Conservation (phyloP, 2,888 invertebrate genomes). For the Aproaerema taeniolella region DNA sequence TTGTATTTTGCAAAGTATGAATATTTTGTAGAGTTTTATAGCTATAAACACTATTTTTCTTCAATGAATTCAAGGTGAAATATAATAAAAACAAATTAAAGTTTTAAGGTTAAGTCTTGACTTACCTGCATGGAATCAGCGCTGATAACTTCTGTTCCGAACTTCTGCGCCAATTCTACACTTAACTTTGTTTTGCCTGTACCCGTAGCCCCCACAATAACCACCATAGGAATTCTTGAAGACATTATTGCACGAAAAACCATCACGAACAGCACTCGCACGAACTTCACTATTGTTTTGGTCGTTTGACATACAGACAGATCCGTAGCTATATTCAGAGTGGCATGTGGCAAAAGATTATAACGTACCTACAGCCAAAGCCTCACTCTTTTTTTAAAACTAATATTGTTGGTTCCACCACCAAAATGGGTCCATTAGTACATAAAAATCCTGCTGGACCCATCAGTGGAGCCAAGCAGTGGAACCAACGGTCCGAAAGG, state of each 20-base stretch:
- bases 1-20: too few species aligned
- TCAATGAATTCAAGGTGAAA: too few species aligned
- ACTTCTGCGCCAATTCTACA: constrained; percentile 91
- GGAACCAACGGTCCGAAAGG: too few species aligned
- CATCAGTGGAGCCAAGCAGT: too few species aligned
- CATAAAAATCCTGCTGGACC: too few species aligned
- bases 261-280: constrained; percentile 45
- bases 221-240: constrained; percentile 82
- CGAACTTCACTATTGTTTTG: constrained; percentile 68
- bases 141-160: constrained; percentile 94
- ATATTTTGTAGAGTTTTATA: too few species aligned
- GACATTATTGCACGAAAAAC: constrained; percentile 57
- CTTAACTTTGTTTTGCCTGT: constrained; percentile 98
- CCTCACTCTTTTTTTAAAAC: too few species aligned
- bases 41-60: too few species aligned
- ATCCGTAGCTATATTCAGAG: neutral
- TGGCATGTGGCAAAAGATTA: neutral
- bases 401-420: too few species aligned
- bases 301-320: constrained; percentile 23
- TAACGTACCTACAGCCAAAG: too few species aligned
- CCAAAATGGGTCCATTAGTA: too few species aligned
- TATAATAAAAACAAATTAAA: too few species aligned
- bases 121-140: constrained; percentile 99
- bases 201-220: constrained; percentile 97
- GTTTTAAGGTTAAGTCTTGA: constrained; percentile 13